Evolutionary conservation across 2,113 vertebrate species (phyloP).

Genomic region (Toxotes jaculatrix): DNA sequence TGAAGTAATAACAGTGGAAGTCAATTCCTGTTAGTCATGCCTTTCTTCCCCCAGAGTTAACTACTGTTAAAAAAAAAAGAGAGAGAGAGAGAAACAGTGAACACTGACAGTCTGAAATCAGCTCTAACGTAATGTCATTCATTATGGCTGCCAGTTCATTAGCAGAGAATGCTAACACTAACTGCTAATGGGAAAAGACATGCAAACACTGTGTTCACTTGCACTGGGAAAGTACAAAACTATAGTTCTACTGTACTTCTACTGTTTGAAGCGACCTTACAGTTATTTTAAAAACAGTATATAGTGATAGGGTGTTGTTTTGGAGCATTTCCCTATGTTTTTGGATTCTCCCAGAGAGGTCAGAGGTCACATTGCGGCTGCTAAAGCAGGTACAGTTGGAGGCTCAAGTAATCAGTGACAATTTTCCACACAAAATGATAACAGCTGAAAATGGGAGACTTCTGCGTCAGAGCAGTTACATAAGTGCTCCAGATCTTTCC

Average conservation of each 20-base stretch:
- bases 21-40: slow-evolving; percentile 30
- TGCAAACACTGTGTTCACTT: too few species aligned
- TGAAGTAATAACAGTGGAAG: slow-evolving; percentile 45
- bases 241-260: too few species aligned
- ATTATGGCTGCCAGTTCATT: neutral
- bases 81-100: neutral
- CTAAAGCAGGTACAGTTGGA: neutral
- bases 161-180: neutral
- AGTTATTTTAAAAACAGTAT: neutral
- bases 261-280: neutral
- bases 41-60: slow-evolving; percentile 24
- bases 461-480: slow-evolving; percentile 51
- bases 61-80: neutral
- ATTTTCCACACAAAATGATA: slow-evolving; percentile 9
- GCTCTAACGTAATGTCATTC: neutral
- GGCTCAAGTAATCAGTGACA: neutral
- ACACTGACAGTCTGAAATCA: neutral
- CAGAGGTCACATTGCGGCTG: slow-evolving; percentile 1
- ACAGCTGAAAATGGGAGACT: slow-evolving; percentile 27
- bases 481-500: slow-evolving; percentile 58
- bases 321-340: neutral
- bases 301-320: neutral
- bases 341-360: neutral
- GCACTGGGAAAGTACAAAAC: too few species aligned
- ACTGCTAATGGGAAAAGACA: neutral